Conservation (phyloP, 2,797 vertebrate species). For the Brachyrhaphis roseni region DNA sequence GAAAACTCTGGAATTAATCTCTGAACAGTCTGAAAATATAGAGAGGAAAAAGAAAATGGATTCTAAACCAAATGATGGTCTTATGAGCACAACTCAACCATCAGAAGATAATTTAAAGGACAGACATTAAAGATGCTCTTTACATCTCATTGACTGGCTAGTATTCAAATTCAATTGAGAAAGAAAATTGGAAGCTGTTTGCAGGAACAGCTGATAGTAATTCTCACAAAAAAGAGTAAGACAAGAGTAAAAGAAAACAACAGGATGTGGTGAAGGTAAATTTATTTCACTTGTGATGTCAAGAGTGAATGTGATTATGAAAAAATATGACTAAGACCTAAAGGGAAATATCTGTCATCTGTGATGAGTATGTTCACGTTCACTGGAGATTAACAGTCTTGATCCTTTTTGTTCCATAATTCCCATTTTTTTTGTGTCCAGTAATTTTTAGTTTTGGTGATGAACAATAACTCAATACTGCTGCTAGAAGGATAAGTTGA, state of each 20-base stretch:
- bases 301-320: not conserved
- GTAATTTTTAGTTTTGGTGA: not conserved
- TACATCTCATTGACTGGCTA: not conserved
- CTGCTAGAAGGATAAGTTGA: not conserved
- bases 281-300: not conserved
- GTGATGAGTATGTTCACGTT: not conserved
- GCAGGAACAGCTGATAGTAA: not conserved
- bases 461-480: not conserved
- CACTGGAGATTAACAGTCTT: not conserved
- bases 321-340: not conserved
- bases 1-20: not conserved
- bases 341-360: not conserved
- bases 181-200: not conserved
- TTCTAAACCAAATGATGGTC: not conserved
- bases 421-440: not conserved
- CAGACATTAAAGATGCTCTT: not conserved
- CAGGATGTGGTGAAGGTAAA: not conserved
- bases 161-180: not conserved
- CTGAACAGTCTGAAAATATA: not conserved
- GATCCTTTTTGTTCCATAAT: not conserved
- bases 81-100: too few species aligned
- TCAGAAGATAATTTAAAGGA: not conserved
- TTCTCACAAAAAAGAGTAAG: not conserved
- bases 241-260: not conserved
- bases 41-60: not conserved